phyloP scores from a whole-genome alignment of 2,888 invertebrate species.

The Drosophila pullipes region DNA sequence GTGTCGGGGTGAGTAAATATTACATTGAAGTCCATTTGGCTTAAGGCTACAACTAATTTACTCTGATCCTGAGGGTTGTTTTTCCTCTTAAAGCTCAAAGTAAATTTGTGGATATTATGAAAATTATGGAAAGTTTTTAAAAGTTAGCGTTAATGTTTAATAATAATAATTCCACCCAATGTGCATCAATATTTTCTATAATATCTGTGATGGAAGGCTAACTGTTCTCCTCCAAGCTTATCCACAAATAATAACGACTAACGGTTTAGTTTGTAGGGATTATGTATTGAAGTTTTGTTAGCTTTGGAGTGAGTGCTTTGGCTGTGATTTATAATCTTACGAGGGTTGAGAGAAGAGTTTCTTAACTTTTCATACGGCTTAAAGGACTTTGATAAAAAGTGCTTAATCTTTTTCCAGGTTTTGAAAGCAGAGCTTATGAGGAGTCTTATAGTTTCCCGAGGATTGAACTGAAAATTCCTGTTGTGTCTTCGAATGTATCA shows the following conservation, averaged over 20 bases:
- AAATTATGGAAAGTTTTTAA: neutral
- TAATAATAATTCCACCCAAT: neutral
- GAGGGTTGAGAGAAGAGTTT: neutral
- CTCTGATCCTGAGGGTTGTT: neutral
- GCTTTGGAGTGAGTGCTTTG: neutral
- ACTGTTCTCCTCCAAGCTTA: neutral
- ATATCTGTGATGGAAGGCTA: neutral
- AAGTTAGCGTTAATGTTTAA: neutral
- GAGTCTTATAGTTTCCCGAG: too few relatives aligned
- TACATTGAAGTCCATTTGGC: conserved; percentile 5
- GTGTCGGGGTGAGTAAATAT: conserved; percentile 86
- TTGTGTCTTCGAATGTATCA: neutral
- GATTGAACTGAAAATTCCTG: too few relatives aligned
- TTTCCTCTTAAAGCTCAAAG: conserved; percentile 2
- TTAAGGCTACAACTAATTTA: conserved; percentile 10
- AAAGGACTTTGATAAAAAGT: too few relatives aligned
- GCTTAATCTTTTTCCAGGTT: too few relatives aligned
- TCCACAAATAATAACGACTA: neutral
- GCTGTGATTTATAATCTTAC: neutral
- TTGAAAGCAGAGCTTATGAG: too few relatives aligned
- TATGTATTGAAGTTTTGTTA: neutral
- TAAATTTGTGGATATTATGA: neutral
- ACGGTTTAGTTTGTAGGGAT: neutral
- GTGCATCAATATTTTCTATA: neutral
- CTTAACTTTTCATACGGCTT: neutral